These are phyloP conservation scores for Stegophylla sp. DNA, from an alignment of 2,888 invertebrate genomes.

Conservation along the genomic window DNA sequence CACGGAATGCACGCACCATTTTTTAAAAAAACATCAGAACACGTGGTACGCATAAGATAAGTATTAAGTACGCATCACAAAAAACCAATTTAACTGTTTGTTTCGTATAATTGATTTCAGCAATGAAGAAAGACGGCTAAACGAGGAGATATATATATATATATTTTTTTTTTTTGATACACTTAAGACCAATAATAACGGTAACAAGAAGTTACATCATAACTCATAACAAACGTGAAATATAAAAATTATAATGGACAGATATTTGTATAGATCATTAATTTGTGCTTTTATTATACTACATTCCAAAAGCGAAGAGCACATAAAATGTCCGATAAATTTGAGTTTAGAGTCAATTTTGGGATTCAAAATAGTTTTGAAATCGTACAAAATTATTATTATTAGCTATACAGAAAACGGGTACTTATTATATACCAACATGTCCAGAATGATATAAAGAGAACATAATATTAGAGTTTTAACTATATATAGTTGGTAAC, in stretches of 20 bases:
- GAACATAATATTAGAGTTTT: too few species aligned
- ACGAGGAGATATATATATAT: background rate
- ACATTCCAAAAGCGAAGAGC: background rate
- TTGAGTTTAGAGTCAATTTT: too few species aligned
- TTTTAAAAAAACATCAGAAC: constrained; percentile 17
- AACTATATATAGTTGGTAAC: too few species aligned
- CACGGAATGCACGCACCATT: constrained; percentile 4
- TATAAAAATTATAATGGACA: background rate
- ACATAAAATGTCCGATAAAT: too few species aligned
- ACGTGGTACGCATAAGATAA: constrained; percentile 22
- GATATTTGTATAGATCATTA: background rate
- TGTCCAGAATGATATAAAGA: too few species aligned
- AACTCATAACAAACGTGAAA: background rate
- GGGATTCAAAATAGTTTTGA: background rate
- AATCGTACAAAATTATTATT: background rate
- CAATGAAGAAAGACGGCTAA: background rate
- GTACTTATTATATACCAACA: too few species aligned
- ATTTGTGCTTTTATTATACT: background rate
- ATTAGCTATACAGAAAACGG: too few species aligned
- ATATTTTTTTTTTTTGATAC: constrained; percentile 1
- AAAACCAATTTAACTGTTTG: constrained; percentile 9
- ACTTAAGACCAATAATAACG: background rate
- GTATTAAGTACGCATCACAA: background rate
- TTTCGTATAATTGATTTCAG: constrained; percentile 20
- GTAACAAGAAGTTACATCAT: background rate